Percentiles rank a stretch among this genome's conserved stretches.
Conservation (phyloP, 2,797 vertebrate genomes). For the Anabacerthia variegaticeps region DNA sequence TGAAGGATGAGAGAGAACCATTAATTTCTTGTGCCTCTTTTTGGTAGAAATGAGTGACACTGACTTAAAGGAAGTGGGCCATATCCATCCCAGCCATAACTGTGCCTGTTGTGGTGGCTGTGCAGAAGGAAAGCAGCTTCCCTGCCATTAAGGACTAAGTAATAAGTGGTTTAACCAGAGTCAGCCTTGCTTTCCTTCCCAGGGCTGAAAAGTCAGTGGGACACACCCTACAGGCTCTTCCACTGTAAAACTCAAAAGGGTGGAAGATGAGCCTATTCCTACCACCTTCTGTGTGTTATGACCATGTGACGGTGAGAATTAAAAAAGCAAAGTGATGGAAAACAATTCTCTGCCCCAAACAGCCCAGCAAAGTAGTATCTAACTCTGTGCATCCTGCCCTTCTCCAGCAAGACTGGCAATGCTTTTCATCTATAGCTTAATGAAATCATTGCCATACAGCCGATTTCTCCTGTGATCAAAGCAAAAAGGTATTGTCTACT, state of each 20-base stretch:
- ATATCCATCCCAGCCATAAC: neutral
- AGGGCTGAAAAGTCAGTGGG: neutral
- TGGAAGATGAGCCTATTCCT: neutral
- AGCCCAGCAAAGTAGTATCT: neutral
- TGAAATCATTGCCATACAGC: neutral
- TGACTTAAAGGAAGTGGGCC: neutral
- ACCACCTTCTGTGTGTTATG: neutral
- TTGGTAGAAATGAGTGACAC: neutral
- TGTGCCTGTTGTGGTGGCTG: neutral
- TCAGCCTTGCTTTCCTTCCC: neutral
- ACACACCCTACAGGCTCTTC: neutral
- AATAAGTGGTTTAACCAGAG: conserved; percentile 2
- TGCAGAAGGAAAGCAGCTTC: neutral
- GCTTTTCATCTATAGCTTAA: neutral
- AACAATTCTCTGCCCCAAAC: neutral
- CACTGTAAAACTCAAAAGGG: neutral
- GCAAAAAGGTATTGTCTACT: neutral
- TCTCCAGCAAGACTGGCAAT: neutral
- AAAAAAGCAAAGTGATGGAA: neutral
- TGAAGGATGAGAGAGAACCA: neutral
- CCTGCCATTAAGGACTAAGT: neutral
- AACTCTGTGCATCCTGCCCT: neutral
- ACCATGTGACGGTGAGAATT: accelerated
- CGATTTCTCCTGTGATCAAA: neutral
- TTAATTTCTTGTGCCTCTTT: neutral